These are phyloP conservation scores for Nematolebias whitei DNA, from an alignment of 2,113 vertebrate species.

Conservation along the genomic window DNA sequence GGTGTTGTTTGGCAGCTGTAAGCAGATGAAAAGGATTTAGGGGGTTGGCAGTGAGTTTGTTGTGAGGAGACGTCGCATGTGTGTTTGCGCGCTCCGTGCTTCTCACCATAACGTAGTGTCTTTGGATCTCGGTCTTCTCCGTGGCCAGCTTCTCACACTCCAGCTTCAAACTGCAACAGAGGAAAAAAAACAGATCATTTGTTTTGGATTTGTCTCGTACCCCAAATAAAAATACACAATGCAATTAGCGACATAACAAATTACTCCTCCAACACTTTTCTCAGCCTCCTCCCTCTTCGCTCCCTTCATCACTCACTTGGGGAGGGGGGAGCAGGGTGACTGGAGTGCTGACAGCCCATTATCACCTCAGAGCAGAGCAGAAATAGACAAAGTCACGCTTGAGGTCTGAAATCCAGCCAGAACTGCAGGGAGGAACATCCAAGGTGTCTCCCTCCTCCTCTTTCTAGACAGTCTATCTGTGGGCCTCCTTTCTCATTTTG, in stretches of 20 bases:
- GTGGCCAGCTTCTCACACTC: slow-evolving; percentile 95
- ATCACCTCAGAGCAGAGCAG: slow-evolving; percentile 74
- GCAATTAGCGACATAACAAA: slow-evolving; percentile 61
- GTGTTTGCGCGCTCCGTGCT: slow-evolving; percentile 13
- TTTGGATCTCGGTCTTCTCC: slow-evolving; percentile 94
- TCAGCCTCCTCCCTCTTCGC: background rate
- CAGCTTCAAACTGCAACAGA: slow-evolving; percentile 86
- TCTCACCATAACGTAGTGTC: slow-evolving; percentile 95
- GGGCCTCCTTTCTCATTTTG: slow-evolving; percentile 41
- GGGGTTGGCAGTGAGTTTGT: slow-evolving; percentile 54
- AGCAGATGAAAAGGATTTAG: slow-evolving; percentile 73
- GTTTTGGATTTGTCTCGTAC: slow-evolving; percentile 36
- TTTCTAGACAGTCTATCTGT: slow-evolving; percentile 39
- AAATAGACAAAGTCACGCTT: slow-evolving; percentile 73
- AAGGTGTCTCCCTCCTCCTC: slow-evolving; percentile 41
- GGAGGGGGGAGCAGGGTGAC: slow-evolving; percentile 47
- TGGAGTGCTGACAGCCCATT: slow-evolving; percentile 74
- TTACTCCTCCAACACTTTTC: slow-evolving; percentile 18
- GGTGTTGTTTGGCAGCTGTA: slow-evolving; percentile 72
- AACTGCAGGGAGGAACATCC: slow-evolving; percentile 64
- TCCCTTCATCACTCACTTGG: slow-evolving; percentile 19
- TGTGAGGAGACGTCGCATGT: slow-evolving; percentile 36
- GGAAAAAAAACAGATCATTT: background rate
- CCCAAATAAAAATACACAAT: slow-evolving; percentile 51
- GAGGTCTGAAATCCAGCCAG: slow-evolving; percentile 67